Percentiles rank a stretch among this genome's conserved stretches.
phyloP scores from a whole-genome alignment of 2,888 invertebrate species.

The Rambutsinella grinnellia region DNA sequence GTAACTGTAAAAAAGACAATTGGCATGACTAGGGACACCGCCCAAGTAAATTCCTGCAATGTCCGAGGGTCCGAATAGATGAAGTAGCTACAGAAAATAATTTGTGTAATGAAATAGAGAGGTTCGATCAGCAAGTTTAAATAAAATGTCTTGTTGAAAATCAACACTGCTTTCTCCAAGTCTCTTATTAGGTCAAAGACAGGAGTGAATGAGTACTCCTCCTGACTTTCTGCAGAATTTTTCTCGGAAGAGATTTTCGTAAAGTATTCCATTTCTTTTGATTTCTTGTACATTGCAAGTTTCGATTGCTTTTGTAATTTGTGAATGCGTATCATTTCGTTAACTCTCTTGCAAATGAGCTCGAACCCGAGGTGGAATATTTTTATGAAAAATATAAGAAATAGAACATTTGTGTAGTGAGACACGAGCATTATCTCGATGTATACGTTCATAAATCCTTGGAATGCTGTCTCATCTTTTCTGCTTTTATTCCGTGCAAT shows the following conservation, averaged over 20 bases:
- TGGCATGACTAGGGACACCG: neutral
- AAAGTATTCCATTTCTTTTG: neutral
- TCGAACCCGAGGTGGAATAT: constrained; percentile 21
- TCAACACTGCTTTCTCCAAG: constrained; percentile 4
- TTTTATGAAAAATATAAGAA: constrained; percentile 18
- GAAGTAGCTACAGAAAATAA: constrained; percentile 17
- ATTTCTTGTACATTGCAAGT: neutral
- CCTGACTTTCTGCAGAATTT: neutral
- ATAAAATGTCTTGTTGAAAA: constrained; percentile 14
- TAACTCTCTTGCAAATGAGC: neutral
- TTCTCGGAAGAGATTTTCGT: neutral
- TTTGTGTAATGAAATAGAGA: neutral
- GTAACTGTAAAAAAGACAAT: neutral
- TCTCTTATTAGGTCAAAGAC: neutral
- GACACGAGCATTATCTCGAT: constrained; percentile 1
- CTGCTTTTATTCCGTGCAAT: neutral
- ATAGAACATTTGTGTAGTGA: neutral
- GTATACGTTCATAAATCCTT: constrained; percentile 22
- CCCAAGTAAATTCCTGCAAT: constrained; percentile 3
- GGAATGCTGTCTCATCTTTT: constrained; percentile 4
- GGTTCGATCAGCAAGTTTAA: constrained; percentile 2
- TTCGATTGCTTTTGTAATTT: neutral
- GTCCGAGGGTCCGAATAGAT: neutral
- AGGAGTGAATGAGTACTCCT: neutral
- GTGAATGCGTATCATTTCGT: neutral